Percentiles rank a stretch among this genome's conserved stretches.
phyloP scores from a whole-genome alignment of 1,140 invertebrate species.

The Drusus annulatus region DNA sequence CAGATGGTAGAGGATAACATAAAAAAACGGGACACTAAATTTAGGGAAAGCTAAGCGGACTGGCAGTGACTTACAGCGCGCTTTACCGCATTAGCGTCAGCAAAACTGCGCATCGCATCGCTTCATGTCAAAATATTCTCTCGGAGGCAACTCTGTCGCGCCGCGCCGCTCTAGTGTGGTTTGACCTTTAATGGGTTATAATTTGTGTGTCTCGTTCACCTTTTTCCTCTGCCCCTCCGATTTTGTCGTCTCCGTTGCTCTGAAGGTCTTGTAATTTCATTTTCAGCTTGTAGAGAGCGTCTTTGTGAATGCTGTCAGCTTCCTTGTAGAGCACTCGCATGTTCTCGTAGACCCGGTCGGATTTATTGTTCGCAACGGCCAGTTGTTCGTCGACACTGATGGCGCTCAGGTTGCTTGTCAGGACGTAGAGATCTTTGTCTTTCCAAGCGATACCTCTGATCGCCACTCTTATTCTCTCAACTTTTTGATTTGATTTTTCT shows the following conservation, averaged over 20 bases:
- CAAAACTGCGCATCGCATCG: too few species aligned
- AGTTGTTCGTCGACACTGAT: conserved; percentile 59
- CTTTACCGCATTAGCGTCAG: too few species aligned
- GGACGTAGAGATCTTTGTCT: conserved; percentile 61
- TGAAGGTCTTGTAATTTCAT: conserved; percentile 65
- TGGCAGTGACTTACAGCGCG: too few species aligned
- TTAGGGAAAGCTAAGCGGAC: too few species aligned
- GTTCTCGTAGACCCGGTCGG: conserved; percentile 66
- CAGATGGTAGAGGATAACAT: too few species aligned
- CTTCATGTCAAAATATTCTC: too few species aligned
- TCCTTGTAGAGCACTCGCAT: conserved; percentile 71
- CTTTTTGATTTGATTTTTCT: conserved; percentile 62
- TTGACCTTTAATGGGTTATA: too few species aligned
- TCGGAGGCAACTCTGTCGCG: too few species aligned
- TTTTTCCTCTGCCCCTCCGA: conserved; percentile 67
- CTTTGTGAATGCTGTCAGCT: conserved; percentile 68
- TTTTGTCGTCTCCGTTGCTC: conserved; percentile 67
- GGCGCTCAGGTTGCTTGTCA: conserved; percentile 59
- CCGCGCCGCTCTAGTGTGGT: too few species aligned
- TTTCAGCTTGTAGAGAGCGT: conserved; percentile 66
- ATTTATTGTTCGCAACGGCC: conserved; percentile 61
- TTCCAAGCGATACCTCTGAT: conserved; percentile 65
- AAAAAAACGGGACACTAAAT: too few species aligned
- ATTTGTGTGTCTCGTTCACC: conserved; percentile 59
- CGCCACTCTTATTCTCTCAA: conserved; percentile 63